Base-by-base conservation (phyloP, 2,113 vertebrate genomes). In the Ahaetulla prasina region DNA sequence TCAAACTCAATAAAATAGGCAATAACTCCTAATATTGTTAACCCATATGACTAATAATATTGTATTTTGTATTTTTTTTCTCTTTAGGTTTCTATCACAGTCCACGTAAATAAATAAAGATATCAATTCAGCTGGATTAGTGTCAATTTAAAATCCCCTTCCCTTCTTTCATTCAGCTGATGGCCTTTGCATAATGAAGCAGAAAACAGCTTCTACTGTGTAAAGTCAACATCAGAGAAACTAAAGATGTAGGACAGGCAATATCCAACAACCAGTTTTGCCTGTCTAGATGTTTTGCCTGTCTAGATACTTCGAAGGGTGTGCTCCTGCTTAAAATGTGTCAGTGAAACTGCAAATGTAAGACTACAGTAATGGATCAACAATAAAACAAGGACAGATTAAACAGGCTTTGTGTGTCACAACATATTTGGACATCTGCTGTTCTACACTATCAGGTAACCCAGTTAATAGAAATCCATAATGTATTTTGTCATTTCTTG, bases 271-370 rank as follows among this genome's bases (percentile, higher is more conserved):
- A 87, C 86, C 80, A 43, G 88, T 55, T 23, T 88, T 87, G 57
- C 88, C 39, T 47, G 87, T 57, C 54, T 85, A 93, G 92, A 93
- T 14, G 0, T 5, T n/a, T n/a, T n/a, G n/a, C n/a, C n/a, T n/a
- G n/a, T n/a, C n/a, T 55, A 93, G 92, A 1, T 54, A 88, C 27
- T 85, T 14, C 50, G 43, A 60, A 94, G 93, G 74, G 91, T 63
- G 87, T 89, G 89, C 55, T 87, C 39, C 80, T 92, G 90, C 55
- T 47, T 68, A 12, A 90, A 94, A 91, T 0, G 0, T 30, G 80
- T 84, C 88, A 94, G 43, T 84, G 60, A 93, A 54, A 80, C 85
- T 55, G 89, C 14, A 89, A 90, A 91, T 7, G 93, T 60, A 47
- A 49, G n/a, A 5, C 16, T 85, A 60, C 30, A 54, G 9, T 80